These are phyloP conservation scores for Scaptomyza hsui DNA, from an alignment of 1,140 invertebrate genomes.

Conservation along the genomic window DNA sequence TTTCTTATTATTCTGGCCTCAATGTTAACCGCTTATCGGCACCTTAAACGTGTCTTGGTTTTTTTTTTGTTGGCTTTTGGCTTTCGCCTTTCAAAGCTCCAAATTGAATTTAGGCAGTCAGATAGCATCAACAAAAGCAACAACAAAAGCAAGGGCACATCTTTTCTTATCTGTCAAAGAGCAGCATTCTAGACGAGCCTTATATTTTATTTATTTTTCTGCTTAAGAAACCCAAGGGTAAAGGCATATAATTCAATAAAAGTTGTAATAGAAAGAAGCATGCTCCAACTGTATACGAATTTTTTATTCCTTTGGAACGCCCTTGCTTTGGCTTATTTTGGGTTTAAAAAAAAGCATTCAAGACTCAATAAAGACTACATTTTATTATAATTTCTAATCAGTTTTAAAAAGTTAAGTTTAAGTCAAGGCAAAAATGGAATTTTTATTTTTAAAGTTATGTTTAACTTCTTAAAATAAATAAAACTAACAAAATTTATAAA, in stretches of 20 bases:
- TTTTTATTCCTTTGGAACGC: background rate
- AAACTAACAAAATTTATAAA: too few relatives aligned
- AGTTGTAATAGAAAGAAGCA: background rate
- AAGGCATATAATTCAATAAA: conserved; percentile 10
- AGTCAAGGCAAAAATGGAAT: too few relatives aligned
- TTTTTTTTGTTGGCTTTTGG: background rate
- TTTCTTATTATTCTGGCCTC: background rate
- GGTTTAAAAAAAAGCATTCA: too few relatives aligned
- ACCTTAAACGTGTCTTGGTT: conserved; percentile 19
- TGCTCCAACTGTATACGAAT: background rate
- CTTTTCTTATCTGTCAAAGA: conserved; percentile 11
- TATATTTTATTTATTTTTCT: conserved; percentile 8
- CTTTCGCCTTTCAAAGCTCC: background rate
- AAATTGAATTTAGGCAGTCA: conserved; percentile 24
- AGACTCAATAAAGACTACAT: too few relatives aligned
- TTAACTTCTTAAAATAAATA: too few relatives aligned
- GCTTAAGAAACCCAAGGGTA: background rate
- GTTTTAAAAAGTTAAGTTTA: too few relatives aligned
- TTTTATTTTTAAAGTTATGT: too few relatives aligned
- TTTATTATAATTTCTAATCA: too few relatives aligned
- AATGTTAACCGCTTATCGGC: conserved; percentile 27
- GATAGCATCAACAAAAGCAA: background rate
- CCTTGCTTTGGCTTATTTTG: too few relatives aligned
- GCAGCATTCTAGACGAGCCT: conserved; percentile 1
- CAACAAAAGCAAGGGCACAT: background rate